Evolutionary conservation across 2,797 vertebrate species (phyloP).

Genomic region (Bradypodion ventrale): DNA sequence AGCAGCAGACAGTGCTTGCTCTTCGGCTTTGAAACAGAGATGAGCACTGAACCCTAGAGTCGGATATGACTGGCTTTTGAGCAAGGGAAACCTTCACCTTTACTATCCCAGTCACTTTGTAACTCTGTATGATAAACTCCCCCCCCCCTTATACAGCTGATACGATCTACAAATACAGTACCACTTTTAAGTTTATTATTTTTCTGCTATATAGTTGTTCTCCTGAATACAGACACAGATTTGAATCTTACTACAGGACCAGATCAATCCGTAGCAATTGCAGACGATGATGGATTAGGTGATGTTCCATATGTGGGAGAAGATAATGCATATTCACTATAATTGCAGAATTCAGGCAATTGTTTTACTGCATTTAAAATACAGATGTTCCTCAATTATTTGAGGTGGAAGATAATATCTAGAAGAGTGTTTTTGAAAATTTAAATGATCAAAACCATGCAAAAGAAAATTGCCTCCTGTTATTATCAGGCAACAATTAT

Average conservation of each 20-base stretch:
- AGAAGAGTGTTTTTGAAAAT: neutral
- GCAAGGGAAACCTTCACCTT: no score
- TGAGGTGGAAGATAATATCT: neutral
- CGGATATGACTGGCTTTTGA: no score
- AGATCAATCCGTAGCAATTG: neutral
- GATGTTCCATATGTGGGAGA: neutral
- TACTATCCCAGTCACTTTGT: neutral
- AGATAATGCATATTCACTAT: neutral
- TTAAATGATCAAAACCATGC: conserved; percentile 6
- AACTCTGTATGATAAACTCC: no score
- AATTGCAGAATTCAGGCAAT: neutral
- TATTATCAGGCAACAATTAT: neutral
- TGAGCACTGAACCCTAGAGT: no score
- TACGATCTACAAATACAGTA: no score
- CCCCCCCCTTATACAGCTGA: no score
- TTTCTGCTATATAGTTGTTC: neutral
- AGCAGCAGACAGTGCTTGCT: no score
- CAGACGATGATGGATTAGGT: neutral
- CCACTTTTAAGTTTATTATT: neutral
- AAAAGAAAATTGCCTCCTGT: conserved; percentile 18
- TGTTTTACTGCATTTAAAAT: neutral
- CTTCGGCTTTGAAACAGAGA: no score
- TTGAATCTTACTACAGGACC: neutral
- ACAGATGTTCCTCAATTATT: neutral
- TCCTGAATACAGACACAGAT: neutral